Percentiles rank a stretch among this genome's conserved stretches.
Conservation (phyloP, 35 echinoderm and acorn worm genomes). For the Heliocidaris erythrogramma region DNA sequence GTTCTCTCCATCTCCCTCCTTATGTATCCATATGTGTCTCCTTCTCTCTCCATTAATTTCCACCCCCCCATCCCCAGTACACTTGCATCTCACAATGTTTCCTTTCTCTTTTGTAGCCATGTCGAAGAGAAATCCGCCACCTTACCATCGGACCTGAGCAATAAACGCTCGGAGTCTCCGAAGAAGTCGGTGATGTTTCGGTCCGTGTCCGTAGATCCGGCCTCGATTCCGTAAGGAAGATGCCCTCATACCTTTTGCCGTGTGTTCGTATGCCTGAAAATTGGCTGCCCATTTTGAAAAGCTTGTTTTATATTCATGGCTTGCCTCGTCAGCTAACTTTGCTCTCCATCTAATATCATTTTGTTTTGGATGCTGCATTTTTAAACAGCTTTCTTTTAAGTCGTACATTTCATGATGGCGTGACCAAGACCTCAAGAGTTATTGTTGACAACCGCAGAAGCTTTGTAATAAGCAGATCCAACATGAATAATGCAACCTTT, state of each 20-base stretch:
- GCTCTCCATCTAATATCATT: background rate
- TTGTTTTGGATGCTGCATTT: background rate
- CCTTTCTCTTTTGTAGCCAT: background rate
- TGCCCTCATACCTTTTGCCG: background rate
- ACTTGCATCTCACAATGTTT: background rate
- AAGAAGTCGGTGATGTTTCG: slow-evolving; percentile 31
- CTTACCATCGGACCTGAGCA: slow-evolving; percentile 7
- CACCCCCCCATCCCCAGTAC: background rate
- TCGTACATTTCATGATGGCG: too few species aligned
- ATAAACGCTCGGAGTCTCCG: slow-evolving; percentile 19
- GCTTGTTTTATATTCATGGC: background rate
- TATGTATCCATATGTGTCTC: too few species aligned
- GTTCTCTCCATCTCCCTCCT: too few species aligned
- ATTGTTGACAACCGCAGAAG: too few species aligned
- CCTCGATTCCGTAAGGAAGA: slow-evolving; percentile 28
- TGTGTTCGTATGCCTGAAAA: background rate
- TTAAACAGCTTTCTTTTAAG: background rate
- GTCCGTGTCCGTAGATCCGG: background rate
- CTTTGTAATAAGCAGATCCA: too few species aligned
- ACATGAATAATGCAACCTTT: too few species aligned
- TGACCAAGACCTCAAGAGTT: too few species aligned
- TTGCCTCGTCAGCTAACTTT: background rate
- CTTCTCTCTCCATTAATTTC: too few species aligned
- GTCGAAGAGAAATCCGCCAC: background rate
- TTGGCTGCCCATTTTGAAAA: background rate